Conservation (phyloP, 2,113 vertebrate species). For the Protobothrops mucrosquamatus region DNA sequence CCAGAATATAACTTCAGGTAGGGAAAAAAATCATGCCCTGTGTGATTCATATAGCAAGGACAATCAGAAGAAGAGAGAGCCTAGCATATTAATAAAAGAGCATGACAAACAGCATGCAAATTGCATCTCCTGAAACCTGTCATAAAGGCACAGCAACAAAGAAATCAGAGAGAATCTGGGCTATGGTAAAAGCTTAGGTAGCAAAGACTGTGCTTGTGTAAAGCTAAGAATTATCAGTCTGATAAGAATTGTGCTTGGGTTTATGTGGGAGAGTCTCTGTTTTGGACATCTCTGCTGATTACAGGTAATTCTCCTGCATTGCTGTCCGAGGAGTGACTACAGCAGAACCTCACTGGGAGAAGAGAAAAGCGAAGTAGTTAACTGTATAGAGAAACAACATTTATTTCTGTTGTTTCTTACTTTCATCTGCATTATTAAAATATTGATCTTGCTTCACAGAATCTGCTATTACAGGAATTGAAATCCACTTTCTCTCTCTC, state of each 20-base stretch:
- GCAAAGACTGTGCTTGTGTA: not conserved
- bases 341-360: not conserved
- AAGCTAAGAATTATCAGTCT: not conserved
- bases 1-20: slow-evolving; percentile 10
- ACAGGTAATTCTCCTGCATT: not conserved
- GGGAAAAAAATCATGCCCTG: not conserved
- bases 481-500: not conserved
- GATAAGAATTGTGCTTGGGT: not conserved
- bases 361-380: not conserved
- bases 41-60: slow-evolving; percentile 15
- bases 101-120: slow-evolving; percentile 34
- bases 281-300: not conserved
- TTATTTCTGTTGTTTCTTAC: not conserved
- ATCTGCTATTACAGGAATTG: not conserved
- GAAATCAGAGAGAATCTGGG: slow-evolving; percentile 18
- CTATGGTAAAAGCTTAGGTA: not conserved
- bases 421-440: not conserved
- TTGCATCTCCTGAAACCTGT: slow-evolving; percentile 16
- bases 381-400: not conserved
- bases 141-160: not conserved
- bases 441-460: not conserved
- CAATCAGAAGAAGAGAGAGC: slow-evolving; percentile 29
- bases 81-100: slow-evolving; percentile 44
- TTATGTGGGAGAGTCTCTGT: not conserved
- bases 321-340: not conserved